Conservation (phyloP, 2,113 vertebrate species). For the Sus scrofa region DNA sequence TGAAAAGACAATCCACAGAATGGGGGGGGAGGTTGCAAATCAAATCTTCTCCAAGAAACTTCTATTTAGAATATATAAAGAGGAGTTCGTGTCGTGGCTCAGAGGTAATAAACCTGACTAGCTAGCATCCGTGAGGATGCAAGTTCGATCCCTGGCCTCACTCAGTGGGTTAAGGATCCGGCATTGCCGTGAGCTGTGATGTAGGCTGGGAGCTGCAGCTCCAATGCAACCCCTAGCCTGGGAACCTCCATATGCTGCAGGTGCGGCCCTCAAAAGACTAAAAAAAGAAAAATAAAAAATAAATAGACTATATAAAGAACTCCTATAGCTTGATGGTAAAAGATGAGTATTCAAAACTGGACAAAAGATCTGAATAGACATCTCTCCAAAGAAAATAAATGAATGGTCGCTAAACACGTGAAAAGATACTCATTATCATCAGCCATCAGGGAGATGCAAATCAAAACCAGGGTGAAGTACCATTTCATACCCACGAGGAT, state of each 20-base stretch:
- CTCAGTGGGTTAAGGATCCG: too few species aligned
- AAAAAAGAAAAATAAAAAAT: too few species aligned
- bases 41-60: background rate
- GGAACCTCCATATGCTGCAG: too few species aligned
- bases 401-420: background rate
- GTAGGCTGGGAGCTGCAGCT: too few species aligned
- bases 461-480: background rate
- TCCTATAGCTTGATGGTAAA: background rate
- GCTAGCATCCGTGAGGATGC: too few species aligned
- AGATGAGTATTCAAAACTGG: background rate
- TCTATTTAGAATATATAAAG: background rate
- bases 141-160: too few species aligned
- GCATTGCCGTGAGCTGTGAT: too few species aligned
- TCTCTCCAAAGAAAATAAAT: background rate
- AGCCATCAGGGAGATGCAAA: background rate
- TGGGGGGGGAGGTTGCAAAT: background rate
- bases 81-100: background rate
- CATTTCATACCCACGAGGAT: background rate
- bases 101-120: too few species aligned
- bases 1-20: background rate
- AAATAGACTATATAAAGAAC: background rate
- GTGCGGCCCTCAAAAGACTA: too few species aligned
- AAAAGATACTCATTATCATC: background rate
- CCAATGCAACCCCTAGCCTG: too few species aligned
- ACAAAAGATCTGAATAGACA: background rate